phyloP scores from a whole-genome alignment of 2,888 invertebrate species.

The Drosophila koepferae region DNA sequence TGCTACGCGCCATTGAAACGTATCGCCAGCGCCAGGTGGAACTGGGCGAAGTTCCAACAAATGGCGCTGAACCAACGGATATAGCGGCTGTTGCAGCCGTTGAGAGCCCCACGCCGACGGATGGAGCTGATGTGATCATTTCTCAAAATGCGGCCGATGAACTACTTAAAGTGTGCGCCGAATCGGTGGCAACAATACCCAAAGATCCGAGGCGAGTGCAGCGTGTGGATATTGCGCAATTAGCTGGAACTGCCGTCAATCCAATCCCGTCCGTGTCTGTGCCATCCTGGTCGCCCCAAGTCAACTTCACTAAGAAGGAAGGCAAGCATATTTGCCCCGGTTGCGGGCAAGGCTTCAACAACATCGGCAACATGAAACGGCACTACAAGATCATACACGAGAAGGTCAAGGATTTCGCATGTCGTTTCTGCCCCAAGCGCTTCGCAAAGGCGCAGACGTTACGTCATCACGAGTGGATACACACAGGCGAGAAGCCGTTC shows the following conservation, averaged over 20 bases:
- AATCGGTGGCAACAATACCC: conserved; percentile 81
- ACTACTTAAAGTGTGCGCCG: conserved; percentile 81
- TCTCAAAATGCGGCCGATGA: conserved; percentile 82
- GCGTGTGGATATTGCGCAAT: conserved; percentile 79
- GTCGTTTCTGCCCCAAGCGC: conserved; percentile 82
- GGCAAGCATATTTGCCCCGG: conserved; percentile 83
- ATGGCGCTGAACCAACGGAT: conserved; percentile 36
- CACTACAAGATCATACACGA: conserved; percentile 84
- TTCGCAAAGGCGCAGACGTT: conserved; percentile 84
- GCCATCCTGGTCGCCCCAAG: conserved; percentile 83
- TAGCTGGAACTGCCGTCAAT: conserved; percentile 82
- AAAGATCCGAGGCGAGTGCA: conserved; percentile 82
- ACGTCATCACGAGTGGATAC: conserved; percentile 84
- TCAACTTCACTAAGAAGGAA: conserved; percentile 83
- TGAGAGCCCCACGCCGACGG: neutral
- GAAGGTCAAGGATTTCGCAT: conserved; percentile 83
- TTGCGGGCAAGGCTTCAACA: conserved; percentile 83
- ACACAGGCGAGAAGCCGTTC: conserved; percentile 84
- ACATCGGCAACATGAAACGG: conserved; percentile 82
- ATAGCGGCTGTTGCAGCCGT: conserved; percentile 13
- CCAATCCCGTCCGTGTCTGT: conserved; percentile 81
- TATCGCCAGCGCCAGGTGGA: conserved; percentile 82
- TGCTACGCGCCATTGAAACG: conserved; percentile 81
- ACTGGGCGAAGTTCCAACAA: conserved; percentile 58
- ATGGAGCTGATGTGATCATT: conserved; percentile 44